A percentile compares a stretch with the other conserved stretches of the same genome.
Conservation (phyloP, 2,888 invertebrate genomes). For the Chouioia cunea region DNA sequence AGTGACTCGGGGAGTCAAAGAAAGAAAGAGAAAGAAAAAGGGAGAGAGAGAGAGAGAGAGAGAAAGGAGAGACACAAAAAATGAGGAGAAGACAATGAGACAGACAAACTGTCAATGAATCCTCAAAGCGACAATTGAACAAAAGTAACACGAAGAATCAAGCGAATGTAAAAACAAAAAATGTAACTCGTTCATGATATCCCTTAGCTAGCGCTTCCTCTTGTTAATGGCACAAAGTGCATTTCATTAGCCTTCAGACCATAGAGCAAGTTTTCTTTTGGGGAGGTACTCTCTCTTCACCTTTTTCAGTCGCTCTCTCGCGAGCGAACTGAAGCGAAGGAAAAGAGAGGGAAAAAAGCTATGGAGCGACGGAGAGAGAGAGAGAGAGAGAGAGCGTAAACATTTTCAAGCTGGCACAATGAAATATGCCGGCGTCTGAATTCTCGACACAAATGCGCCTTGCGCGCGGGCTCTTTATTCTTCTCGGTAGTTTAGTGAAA, state of each 20-base stretch:
- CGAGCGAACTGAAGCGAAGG: constrained; percentile 26
- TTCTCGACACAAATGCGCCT: constrained; percentile 36
- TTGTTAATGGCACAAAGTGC: constrained; percentile 40
- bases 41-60: not conserved
- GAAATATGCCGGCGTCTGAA: constrained; percentile 46
- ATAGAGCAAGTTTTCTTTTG: constrained; percentile 17
- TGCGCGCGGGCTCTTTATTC: constrained; percentile 1
- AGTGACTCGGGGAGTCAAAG: not conserved
- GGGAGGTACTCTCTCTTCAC: not conserved
- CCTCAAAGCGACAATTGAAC: constrained; percentile 36
- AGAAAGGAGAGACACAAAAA: no score
- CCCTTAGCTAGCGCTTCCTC: not conserved
- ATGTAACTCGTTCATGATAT: constrained; percentile 24
- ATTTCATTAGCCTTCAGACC: constrained; percentile 43
- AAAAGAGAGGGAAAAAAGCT: constrained; percentile 42
- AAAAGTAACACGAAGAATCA: constrained; percentile 9
- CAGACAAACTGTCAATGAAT: constrained; percentile 38
- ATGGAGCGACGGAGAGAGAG: constrained; percentile 25
- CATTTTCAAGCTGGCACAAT: constrained; percentile 46
- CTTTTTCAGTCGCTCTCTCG: not conserved
- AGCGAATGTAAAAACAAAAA: not conserved
- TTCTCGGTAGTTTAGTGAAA: constrained; percentile 28
- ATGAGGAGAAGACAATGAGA: constrained; percentile 33
- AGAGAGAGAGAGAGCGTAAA: constrained; percentile 43
- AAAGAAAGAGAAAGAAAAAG: not conserved